Percentiles rank a stretch among this genome's conserved stretches.
phyloP scores from a whole-genome alignment of 2,797 vertebrate species.

The Pseudochaenichthys georgianus region DNA sequence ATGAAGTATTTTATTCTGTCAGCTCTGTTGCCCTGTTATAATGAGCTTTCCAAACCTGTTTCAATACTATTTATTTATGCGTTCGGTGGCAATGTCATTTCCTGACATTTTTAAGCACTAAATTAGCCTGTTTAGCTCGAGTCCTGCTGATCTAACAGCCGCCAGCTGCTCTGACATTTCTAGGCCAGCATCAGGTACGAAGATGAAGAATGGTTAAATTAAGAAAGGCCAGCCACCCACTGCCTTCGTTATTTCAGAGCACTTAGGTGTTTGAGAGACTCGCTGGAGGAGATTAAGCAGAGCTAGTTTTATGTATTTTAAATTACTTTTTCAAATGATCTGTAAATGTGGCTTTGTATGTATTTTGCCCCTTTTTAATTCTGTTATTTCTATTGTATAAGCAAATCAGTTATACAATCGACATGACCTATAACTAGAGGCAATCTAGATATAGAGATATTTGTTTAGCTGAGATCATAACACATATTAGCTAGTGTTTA shows the following conservation, averaged over 20 bases:
- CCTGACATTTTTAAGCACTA: constrained; percentile 46
- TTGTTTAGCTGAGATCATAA: neutral
- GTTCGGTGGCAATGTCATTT: constrained; percentile 39
- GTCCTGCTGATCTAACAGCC: constrained; percentile 58
- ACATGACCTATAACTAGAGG: too few relatives aligned
- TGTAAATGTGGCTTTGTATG: neutral
- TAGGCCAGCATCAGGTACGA: constrained; percentile 62
- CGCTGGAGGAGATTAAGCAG: neutral
- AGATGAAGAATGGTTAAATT: constrained; percentile 67
- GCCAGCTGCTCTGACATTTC: constrained; percentile 69
- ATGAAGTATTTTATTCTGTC: constrained; percentile 26
- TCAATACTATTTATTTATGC: constrained; percentile 10
- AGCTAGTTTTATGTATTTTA: constrained; percentile 14
- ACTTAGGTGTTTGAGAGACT: constrained; percentile 29
- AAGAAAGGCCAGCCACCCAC: constrained; percentile 58
- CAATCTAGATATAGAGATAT: neutral
- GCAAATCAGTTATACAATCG: constrained; percentile 6
- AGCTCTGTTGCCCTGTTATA: constrained; percentile 9
- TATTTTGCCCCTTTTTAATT: neutral
- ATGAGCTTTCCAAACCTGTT: constrained; percentile 39
- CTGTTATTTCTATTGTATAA: constrained; percentile 1
- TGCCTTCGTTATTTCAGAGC: constrained; percentile 58
- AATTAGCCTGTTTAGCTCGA: constrained; percentile 53
- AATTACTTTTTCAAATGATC: constrained; percentile 21
- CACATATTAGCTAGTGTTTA: neutral